Percentiles rank a stretch among this genome's conserved stretches.
Evolutionary conservation across 1,140 invertebrate genomes (phyloP).

Genomic region (Nebria ingens): DNA sequence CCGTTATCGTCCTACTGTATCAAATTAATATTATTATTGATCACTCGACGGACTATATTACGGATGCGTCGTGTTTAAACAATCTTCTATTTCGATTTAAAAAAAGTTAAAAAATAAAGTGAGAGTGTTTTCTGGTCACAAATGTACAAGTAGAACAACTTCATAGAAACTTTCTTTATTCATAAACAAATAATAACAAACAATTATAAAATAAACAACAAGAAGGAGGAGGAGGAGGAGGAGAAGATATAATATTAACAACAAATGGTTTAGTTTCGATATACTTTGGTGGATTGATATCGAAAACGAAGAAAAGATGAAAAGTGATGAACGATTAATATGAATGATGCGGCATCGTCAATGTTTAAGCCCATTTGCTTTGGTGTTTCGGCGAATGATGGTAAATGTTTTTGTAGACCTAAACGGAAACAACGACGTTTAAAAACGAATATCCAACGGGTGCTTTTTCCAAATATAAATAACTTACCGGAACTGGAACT

Average conservation of each 20-base stretch:
- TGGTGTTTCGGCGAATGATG: conserved; percentile 45
- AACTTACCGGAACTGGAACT: conserved; percentile 47
- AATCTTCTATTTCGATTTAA: no score
- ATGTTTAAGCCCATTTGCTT: conserved; percentile 1
- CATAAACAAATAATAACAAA: background rate
- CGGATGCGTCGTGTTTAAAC: no score
- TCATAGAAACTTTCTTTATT: background rate
- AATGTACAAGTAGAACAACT: no score
- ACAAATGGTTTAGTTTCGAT: no score
- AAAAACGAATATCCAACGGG: background rate
- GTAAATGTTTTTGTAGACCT: conserved; percentile 70
- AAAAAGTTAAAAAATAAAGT: no score
- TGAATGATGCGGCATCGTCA: background rate
- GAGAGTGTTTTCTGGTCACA: no score
- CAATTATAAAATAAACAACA: background rate
- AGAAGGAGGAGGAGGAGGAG: no score
- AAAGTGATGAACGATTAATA: conserved; percentile 7
- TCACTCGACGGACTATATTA: no score
- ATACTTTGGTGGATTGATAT: no score
- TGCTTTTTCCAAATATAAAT: background rate
- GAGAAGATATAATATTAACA: background rate
- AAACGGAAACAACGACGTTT: conserved; percentile 58
- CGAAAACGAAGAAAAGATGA: background rate
- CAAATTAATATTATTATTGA: no score
- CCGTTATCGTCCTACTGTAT: no score